These are phyloP conservation scores for Erpetoichthys calabaricus DNA, from an alignment of 2,797 vertebrate genomes.

Conservation along the genomic window DNA sequence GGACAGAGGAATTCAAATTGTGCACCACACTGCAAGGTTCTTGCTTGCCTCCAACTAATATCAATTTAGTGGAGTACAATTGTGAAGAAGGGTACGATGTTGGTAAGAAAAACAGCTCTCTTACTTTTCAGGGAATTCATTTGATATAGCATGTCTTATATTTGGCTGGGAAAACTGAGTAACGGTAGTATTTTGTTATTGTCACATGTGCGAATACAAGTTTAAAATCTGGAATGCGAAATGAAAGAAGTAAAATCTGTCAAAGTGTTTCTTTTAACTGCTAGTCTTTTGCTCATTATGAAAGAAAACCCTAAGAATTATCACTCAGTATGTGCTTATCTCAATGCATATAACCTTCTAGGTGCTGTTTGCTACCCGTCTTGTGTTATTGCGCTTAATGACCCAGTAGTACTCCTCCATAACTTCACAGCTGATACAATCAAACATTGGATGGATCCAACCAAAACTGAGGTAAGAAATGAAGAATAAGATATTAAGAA, in stretches of 20 bases:
- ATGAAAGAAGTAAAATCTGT: no score
- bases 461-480: conserved; percentile 63
- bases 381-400: conserved; percentile 64
- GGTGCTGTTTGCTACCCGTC: conserved; percentile 69
- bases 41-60: conserved; percentile 50
- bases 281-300: no score
- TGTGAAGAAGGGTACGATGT: conserved; percentile 68
- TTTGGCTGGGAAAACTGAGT: no score
- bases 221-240: no score
- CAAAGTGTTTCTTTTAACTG: no score
- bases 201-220: no score
- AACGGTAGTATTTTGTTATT: no score
- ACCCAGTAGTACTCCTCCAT: conserved; percentile 67
- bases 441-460: conserved; percentile 74
- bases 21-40: conserved; percentile 64
- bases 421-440: conserved; percentile 61
- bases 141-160: no score
- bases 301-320: no score
- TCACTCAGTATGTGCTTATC: no score
- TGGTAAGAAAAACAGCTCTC: conserved; percentile 48
- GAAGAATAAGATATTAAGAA: neutral
- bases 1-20: conserved; percentile 73
- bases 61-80: conserved; percentile 73
- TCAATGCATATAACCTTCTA: conserved; percentile 24
- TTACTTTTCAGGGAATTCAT: no score